Evolutionary conservation across 2,888 invertebrate genomes (phyloP), one percentile per base, ranked within the genome.

Genomic region (Cryptophagus acutangulus): DNA sequence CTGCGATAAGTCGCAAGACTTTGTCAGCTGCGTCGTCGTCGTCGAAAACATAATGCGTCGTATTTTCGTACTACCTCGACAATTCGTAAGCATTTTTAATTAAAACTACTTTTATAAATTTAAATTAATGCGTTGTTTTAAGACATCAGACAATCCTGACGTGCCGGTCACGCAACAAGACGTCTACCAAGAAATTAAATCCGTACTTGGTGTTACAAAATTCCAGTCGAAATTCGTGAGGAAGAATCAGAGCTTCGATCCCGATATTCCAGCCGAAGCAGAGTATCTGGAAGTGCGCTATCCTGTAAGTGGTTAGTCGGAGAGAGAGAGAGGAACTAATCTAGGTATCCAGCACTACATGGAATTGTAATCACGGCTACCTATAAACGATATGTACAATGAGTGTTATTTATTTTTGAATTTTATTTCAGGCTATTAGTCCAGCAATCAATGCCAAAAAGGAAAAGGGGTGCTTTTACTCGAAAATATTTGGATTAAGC

Each of bases 221-320:
- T 94, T 91, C 65, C 88, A 86, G 59, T 85, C 85, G 0, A 75
- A 80, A 51, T 84, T 84, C 63, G 82, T 85, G 0, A 79, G 76
- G 0, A 94, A 88, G 66, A 82, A 82, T 57, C 96, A 95, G 70
- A 88, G 88, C 17, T 95, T 96, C 70, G 87, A 89, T 58, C 76
- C 82, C 5, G 77, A 79, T 55, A 82, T 93, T 36, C 95, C 95
- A 0, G 75, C 79, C 15, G 80, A 84, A 52, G 85, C 87, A 9
- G 91, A 94, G 50, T 95, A 96, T 63, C 72, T 97, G 55, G 96
- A 97, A 78, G 84, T 97, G 14, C 76, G 80, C 64, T 94, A 93
- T 72, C 74, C 85, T 15, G 89, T 66, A 9, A 60, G n/a, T n/a
- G n/a, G n/a, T n/a, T n/a, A n/a, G n/a, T n/a, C n/a, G n/a, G n/a